Base-by-base conservation (phyloP, 1,140 invertebrate species). In the Bombus affinis region DNA sequence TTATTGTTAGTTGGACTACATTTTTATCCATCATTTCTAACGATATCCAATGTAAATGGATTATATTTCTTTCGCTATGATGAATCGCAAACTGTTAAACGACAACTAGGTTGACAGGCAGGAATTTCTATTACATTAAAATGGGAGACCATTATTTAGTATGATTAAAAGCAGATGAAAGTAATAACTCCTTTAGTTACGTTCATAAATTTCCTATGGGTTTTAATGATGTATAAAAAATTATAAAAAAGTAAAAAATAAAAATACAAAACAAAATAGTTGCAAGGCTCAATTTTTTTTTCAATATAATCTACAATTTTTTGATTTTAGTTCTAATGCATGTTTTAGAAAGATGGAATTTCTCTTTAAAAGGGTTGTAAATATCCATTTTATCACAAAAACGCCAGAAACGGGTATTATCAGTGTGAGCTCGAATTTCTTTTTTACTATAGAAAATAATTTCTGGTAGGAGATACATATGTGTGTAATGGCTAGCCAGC, bases 401-500 rank as follows among this genome's bases (percentile, higher is more conserved):
- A 37, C 5, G 35, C 15, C n/a, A 28, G 35, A 18, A 42, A 57
- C 1, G 42, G 22, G 28, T 42, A 44, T 77, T 83, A 53, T 22
- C 18, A 66, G 57, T 3, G 57, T 8, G 3, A 18, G 10, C 1
- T 53, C 15, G 35, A 65, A 25, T 37, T 47, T 70, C 22, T 12
- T 76, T 71, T 83, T 68, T 71, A 70, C 1, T 39, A 25, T 3
- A 9, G 6, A n/a, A 44, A 70, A 70, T 6, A 83, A 68, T 83
- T 68, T 78, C 44, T 76, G 73, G 22, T 22, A 8, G 47, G 32
- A 76, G 28, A 76, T 83, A 78, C 65, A 53, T 83, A 78, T 13
- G 32, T 37, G 37, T 13, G 65, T 37, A 42, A 6, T 4, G 22
- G 2, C 2, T 5, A 39, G 13, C 2, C 28, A 18, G 35, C 15